Evolutionary conservation across 2,888 invertebrate species (phyloP), one percentile per base, ranked within the genome.

Genomic region (Volucella inflata): DNA sequence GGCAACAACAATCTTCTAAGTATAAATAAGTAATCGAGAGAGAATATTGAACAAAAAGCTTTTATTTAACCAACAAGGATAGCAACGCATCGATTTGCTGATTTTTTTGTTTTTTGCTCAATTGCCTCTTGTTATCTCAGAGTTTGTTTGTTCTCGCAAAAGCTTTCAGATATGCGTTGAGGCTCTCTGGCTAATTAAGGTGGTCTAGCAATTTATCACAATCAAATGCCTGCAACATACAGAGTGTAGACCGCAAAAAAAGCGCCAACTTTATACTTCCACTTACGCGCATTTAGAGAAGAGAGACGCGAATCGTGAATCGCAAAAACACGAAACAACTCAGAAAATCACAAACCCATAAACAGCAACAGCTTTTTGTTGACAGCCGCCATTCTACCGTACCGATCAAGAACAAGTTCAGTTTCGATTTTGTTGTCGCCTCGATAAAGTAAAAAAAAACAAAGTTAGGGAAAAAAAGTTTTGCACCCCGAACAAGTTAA

Each of bases 401-500:
- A 9, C 55, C 71, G 59, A 79, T 76, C 59, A 71, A 71, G 70
- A 79, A 79, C 60, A 62, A 65, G 71, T 80, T 84, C 60, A 84
- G 79, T 80, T 75, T 71, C 79, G 70, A 84, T 80, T 80, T 84
- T 84, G 74, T 84, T 75, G 74, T 79, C 59, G 70, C 21, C 59
- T 59, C 65, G 79, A 70, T 64, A n/a, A 55, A 64, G 55, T 64
- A 65, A 48, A 57, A 70, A 55, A 64, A 48, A 60, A 55, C 16
- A 48, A 60, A 62, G 21, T 10, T 42, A 65, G 42, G 59, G 17
- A 10, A 46, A 48, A 48, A 57, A 75, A 55, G 55, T 60, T 65
- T 77, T 44, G 64, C 81, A 77, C 72, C 67, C 71, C 48, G 53
- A 59, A 44, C 36, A 57, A 53, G 50, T 59, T 40, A 17, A 50